phyloP scores from a whole-genome alignment of 2,888 invertebrate genomes.

The Parnassius mnemosyne region DNA sequence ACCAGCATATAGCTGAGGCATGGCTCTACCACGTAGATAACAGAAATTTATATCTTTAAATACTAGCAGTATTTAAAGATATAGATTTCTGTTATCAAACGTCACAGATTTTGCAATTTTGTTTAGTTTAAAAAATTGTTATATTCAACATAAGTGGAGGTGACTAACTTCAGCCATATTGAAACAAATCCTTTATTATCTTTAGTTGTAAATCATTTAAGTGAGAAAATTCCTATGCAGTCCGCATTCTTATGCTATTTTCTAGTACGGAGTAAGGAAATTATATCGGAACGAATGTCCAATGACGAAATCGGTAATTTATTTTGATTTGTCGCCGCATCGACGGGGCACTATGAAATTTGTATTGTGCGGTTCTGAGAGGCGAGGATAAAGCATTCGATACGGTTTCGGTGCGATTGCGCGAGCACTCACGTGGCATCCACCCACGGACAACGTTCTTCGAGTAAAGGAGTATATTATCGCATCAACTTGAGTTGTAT shows the following conservation, averaged over 20 bases:
- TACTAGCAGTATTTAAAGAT: no score
- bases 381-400: slow-evolving; percentile 64
- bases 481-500: no score
- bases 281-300: slow-evolving; percentile 74
- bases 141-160: no score
- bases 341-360: slow-evolving; percentile 58
- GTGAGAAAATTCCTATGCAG: slow-evolving; percentile 38
- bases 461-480: slow-evolving; percentile 2
- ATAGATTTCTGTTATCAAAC: no score
- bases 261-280: slow-evolving; percentile 57
- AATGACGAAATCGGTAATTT: slow-evolving; percentile 68
- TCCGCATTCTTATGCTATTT: slow-evolving; percentile 45
- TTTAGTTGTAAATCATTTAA: slow-evolving; percentile 4
- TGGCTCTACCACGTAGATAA: no score
- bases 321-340: slow-evolving; percentile 61
- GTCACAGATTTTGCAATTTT: no score
- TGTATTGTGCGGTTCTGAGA: slow-evolving; percentile 61
- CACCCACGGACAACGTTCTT: slow-evolving; percentile 26
- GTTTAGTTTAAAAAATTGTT: no score
- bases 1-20: no score
- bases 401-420: slow-evolving; percentile 46
- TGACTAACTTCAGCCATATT: no score
- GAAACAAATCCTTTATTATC: not conserved
- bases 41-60: no score
- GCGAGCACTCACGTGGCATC: slow-evolving; percentile 55